These are phyloP conservation scores for Lycia hirtaria DNA, from an alignment of 2,888 invertebrate genomes.

Conservation along the genomic window DNA sequence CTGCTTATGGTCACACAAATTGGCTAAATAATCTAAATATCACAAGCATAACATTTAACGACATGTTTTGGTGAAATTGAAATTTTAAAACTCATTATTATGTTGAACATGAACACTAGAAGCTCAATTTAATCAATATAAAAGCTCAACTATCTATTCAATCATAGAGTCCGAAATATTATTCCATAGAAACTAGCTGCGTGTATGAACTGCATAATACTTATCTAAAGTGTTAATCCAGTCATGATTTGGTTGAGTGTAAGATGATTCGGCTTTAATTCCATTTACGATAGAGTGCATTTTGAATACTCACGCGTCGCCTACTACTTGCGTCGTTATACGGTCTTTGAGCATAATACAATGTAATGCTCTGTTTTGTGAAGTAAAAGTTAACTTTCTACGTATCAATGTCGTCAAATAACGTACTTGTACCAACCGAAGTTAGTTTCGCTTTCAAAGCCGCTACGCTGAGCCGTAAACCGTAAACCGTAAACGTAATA, in stretches of 20 bases:
- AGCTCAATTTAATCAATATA: slow-evolving; percentile 7
- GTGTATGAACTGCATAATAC: neutral
- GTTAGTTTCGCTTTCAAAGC: too few relatives aligned
- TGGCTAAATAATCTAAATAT: neutral
- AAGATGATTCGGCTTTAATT: too few relatives aligned
- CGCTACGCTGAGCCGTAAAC: too few relatives aligned
- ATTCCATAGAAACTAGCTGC: neutral
- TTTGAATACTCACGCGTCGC: too few relatives aligned
- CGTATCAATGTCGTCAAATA: too few relatives aligned
- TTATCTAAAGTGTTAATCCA: neutral
- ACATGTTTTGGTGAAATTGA: neutral
- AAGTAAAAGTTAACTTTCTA: too few relatives aligned
- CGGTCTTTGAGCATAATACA: too few relatives aligned
- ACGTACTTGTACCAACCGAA: too few relatives aligned
- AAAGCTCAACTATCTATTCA: slow-evolving; percentile 2
- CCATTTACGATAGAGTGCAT: too few relatives aligned
- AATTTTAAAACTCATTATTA: neutral
- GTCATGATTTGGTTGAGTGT: neutral
- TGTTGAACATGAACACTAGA: neutral
- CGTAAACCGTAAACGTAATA: too few relatives aligned
- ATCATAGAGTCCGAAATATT: neutral
- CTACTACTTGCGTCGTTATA: too few relatives aligned
- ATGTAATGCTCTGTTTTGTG: too few relatives aligned
- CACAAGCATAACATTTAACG: neutral
- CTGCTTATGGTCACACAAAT: slow-evolving; percentile 8